Percentiles rank a stretch among this genome's conserved stretches.
These are phyloP conservation scores for Cephalotes varians DNA, from an alignment of 2,888 invertebrate genomes.

Conservation along the genomic window DNA sequence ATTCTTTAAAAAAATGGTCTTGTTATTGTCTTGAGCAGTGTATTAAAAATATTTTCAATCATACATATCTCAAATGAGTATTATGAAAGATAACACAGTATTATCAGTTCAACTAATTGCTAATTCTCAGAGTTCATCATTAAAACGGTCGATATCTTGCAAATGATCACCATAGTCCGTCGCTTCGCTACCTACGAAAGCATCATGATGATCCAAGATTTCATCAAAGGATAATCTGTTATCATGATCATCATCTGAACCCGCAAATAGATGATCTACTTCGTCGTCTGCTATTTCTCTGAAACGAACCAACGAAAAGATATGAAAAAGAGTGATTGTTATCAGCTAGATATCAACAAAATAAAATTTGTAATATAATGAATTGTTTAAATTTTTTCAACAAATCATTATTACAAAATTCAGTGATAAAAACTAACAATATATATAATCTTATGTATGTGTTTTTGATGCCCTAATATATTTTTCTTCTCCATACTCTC, in stretches of 20 bases:
- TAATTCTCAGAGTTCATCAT: slow-evolving; percentile 90
- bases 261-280: slow-evolving; percentile 94
- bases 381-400: neutral
- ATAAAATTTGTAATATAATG: neutral
- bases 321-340: neutral
- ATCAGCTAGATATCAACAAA: neutral
- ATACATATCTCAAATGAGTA: slow-evolving; percentile 35
- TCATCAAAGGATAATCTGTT: slow-evolving; percentile 92
- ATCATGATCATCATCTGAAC: slow-evolving; percentile 95
- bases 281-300: slow-evolving; percentile 96
- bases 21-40: slow-evolving; percentile 30
- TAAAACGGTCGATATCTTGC: slow-evolving; percentile 91
- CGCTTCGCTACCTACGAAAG: slow-evolving; percentile 97
- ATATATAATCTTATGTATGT: no score
- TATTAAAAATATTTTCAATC: slow-evolving; percentile 60
- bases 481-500: slow-evolving; percentile 3
- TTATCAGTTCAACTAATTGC: neutral
- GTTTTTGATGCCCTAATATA: slow-evolving; percentile 25
- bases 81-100: slow-evolving; percentile 54
- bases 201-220: slow-evolving; percentile 93
- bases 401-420: neutral
- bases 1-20: neutral
- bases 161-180: slow-evolving; percentile 95
- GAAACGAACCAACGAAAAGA: slow-evolving; percentile 65
- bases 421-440: neutral